Conservation (phyloP, 2,113 vertebrate species). For the Trogon surrucura region DNA sequence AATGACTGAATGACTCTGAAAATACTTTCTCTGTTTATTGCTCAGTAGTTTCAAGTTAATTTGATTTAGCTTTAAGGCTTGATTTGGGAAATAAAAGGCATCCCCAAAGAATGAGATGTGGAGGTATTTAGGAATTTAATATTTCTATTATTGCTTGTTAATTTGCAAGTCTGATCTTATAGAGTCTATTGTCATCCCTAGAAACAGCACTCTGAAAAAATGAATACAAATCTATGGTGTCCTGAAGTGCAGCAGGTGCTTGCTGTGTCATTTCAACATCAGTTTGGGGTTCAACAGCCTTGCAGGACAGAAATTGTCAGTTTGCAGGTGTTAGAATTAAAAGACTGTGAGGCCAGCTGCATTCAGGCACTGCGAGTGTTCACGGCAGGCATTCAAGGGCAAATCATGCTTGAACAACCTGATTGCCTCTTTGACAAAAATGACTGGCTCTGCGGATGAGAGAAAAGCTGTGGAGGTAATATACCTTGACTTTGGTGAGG, state of each 20-base stretch:
- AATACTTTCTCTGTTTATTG: not conserved
- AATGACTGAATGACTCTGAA: not conserved
- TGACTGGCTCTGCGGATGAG: constrained; percentile 27
- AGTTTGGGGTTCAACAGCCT: constrained; percentile 47
- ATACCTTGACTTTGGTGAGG: constrained; percentile 62
- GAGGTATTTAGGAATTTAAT: not conserved
- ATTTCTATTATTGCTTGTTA: not conserved
- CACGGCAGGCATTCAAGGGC: constrained; percentile 52
- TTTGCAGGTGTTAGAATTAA: constrained; percentile 65
- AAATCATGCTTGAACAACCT: constrained; percentile 56
- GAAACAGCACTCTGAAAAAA: not conserved
- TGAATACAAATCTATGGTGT: not conserved
- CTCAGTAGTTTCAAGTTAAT: not conserved
- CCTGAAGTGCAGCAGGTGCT: constrained; percentile 51
- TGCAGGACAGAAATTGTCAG: constrained; percentile 34
- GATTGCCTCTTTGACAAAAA: constrained; percentile 40
- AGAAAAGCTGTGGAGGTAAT: not conserved
- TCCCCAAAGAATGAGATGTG: not conserved
- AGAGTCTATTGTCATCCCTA: not conserved
- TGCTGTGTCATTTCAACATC: constrained; percentile 17
- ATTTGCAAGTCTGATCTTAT: not conserved
- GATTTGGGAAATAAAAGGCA: not conserved
- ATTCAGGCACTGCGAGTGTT: not conserved
- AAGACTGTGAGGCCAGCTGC: constrained; percentile 55
- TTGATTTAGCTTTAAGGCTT: not conserved